Evolutionary conservation across 1,140 invertebrate species (phyloP), one percentile per base, ranked within the genome.

Genomic region (Platyscapa corneri): DNA sequence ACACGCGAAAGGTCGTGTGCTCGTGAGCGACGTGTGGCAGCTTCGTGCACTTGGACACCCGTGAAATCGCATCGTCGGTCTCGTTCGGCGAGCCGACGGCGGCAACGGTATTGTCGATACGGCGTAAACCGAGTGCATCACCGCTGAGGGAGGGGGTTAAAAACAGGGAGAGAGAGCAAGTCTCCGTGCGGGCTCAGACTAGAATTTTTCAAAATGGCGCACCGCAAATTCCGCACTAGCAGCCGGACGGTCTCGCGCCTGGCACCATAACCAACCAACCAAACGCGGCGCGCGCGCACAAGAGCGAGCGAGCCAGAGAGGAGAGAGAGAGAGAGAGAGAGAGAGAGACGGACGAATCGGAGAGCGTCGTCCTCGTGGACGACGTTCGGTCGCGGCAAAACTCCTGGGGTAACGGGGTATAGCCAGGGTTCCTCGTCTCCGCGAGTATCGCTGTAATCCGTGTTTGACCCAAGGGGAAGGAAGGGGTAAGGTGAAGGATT

Each of bases 121-220:
- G 37, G 5, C 37, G 23, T 74, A 37, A 74, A 74, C 75, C 37
- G 60, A 65, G 78, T 78, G 76, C 76, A 78, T 78, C 53, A 5
- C 18, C 30, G 76, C 20, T 18, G 34, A 39, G 46, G 60, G 64
- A 67, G 70, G 64, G 72, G 64, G 60, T 85, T 80, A 72, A 80
- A 85, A 56, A 64, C 78, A 80, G 84, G 53, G 70, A 65, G 79
- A 79, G 83, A 42, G 74, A 78, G 65, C 87, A 86, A 87, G 86
- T 87, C 86, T 87, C 37, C 46, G 39, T 42, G 53, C 49, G 74
- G 49, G 60, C 76, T 79, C 75, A 70, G 70, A 39, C 86, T 87
- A 88, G 88, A 91, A 91, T 92, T 92, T 92, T 92, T 92, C 91
- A 92, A 92, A 92, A 92, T 92, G 91, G 91, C 91, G 91, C 90